Base-by-base conservation (phyloP, 2,888 invertebrate genomes). In the Hemicrepidius hirtus region DNA sequence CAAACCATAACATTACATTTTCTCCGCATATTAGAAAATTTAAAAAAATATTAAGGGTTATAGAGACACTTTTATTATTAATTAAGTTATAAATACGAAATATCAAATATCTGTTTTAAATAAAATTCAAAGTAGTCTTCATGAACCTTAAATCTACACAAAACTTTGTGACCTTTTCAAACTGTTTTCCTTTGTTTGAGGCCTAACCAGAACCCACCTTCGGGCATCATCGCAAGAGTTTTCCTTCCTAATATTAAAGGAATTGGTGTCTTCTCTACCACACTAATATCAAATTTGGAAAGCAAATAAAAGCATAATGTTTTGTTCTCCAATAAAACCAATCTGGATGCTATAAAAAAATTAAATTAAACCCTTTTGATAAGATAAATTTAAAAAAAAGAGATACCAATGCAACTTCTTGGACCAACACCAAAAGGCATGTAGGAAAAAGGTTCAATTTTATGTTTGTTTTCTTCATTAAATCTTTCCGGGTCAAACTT, bases 401-500 rank as follows among this genome's bases (percentile, higher is more conserved):
- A n/a, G 41, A 20, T 44, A 44, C 86, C 87, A 74, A 87, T 84
- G 63, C 87, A 87, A 75, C 82, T 84, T 71, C 86, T 80, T n/a
- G 86, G 86, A 1, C 87, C 87, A 7, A 75, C 69, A 41, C 91
- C 90, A 81, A 91, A 91, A 0, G 90, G 88, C 66, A 90, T 76
- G 77, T 87, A 90, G 62, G 88, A 80, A 78, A 88, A 88, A 0
- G 88, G 86, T 0, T 88, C 86, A 68, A 89, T 86, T 10, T 87
- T 85, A 21, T 84, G 84, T 78, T 88, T 90, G 76, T 88, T 89
- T 13, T 90, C 89, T 0, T 87, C 86, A 76, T 87, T 86, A 79
- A 91, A 91, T 69, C 91, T 84, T 72, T 90, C 90, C 0, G 90
- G 89, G 49, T 85, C 86, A 77, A 90, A 89, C 37, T 85, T 84